Base-by-base conservation (phyloP, 2,888 invertebrate genomes). In the Melipona beecheii region DNA sequence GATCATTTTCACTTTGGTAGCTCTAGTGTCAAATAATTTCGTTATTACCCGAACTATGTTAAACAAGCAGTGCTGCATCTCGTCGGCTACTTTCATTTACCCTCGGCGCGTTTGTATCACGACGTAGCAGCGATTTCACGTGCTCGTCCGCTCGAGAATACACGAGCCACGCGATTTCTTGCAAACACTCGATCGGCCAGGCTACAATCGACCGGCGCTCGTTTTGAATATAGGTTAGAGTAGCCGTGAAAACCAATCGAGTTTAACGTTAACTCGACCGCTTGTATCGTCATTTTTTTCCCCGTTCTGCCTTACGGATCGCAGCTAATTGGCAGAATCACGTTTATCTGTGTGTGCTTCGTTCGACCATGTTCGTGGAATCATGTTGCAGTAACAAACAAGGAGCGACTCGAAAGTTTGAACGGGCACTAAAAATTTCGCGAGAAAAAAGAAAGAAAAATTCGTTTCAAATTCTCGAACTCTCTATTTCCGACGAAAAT, bases 261-360 rank as follows among this genome's bases (percentile, higher is more conserved):
- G 68, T 60, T 74, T 60, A 65, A 69, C 78, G 69, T 86, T 78
- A 85, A 82, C 83, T 77, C 72, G 75, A 31, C 43, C 9, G 65
- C 84, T 81, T 84, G 86, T 85, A 83, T 17, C 78, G 49, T 11
- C 15, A 66, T 86, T 84, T 84, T 86, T 85, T 49, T 31, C 80
- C 85, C 36, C 36, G 4, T 82, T 83, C 83, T 80, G 68, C 77
- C 52, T 68, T 62, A 68, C 79, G 50, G 78, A 84, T 84, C 68
- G 84, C 78, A 27, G 75, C 78, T 85, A 84, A 85, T 85, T 85
- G 81, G 84, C 70, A 65, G 81, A 27, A 27, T 27, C 27, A 27
- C 56, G 74, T 71, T 60, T 69, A 73, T 73, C 76, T 17, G 5
- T 17, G 66, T 68, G 21, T 60, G 15, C 69, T 76, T 72, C 70